Conservation (phyloP, 2,113 vertebrate species). For the Mastomys coucha region DNA sequence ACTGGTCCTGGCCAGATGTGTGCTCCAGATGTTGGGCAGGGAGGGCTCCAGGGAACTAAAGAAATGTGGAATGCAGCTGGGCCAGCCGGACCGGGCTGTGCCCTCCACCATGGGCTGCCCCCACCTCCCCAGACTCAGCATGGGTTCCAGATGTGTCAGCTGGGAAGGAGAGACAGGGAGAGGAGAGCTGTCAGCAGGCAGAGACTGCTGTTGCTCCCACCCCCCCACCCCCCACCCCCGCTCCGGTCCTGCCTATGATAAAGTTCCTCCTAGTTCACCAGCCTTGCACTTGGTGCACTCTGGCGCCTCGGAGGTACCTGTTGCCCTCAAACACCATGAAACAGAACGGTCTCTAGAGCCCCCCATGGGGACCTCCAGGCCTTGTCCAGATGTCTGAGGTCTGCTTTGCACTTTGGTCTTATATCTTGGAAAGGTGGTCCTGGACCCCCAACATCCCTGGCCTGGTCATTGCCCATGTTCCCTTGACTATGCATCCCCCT, state of each 20-base stretch:
- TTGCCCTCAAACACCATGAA: fast-evolving
- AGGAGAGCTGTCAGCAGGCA: not conserved
- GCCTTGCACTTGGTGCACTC: not conserved
- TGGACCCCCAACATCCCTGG: not conserved
- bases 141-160: conserved; percentile 71
- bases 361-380: not conserved
- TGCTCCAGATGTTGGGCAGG: conserved; percentile 42
- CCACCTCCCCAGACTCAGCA: not conserved
- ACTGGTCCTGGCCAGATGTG: conserved; percentile 65
- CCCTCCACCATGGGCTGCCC: not conserved
- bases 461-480: not conserved
- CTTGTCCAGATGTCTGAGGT: no score
- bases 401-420: not conserved
- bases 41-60: not conserved
- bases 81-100: not conserved
- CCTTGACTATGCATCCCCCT: fast-evolving
- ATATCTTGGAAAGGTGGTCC: not conserved
- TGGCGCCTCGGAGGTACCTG: not conserved
- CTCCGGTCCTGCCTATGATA: not conserved
- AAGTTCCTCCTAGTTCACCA: not conserved
- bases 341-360: not conserved
- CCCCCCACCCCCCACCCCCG: not conserved
- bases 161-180: not conserved
- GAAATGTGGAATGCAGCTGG: conserved; percentile 70
- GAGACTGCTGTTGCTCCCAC: not conserved